A percentile compares a stretch with the other conserved stretches of the same genome.
These are phyloP conservation scores for Epicauta chinensis DNA, from an alignment of 1,140 invertebrate genomes.

Conservation along the genomic window DNA sequence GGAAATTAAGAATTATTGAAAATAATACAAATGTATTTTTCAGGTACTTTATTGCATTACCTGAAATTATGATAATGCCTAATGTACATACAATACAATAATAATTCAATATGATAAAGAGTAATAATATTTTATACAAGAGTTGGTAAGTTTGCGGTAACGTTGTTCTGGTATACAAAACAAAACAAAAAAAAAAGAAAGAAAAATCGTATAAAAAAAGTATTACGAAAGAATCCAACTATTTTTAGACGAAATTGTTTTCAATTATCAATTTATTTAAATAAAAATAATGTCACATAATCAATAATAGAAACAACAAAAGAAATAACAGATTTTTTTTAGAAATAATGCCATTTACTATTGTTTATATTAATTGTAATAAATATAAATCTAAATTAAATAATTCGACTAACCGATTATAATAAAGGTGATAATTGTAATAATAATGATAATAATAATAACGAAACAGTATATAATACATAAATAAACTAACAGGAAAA, in stretches of 20 bases:
- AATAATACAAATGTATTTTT: slow-evolving; percentile 20
- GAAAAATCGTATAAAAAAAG: too few relatives aligned
- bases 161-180: slow-evolving; percentile 20
- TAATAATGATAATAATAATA: slow-evolving; percentile 9
- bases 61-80: slow-evolving; percentile 33
- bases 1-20: background rate
- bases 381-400: background rate
- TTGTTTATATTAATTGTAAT: too few relatives aligned
- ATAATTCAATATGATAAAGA: slow-evolving; percentile 21
- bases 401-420: slow-evolving; percentile 6
- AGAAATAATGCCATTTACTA: too few relatives aligned
- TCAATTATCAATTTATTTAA: too few relatives aligned
- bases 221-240: too few relatives aligned
- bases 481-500: slow-evolving; percentile 15
- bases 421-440: slow-evolving; percentile 1
- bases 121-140: slow-evolving; percentile 26
- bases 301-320: too few relatives aligned
- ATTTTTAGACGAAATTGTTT: too few relatives aligned
- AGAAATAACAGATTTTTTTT: too few relatives aligned
- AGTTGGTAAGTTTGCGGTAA: slow-evolving; percentile 18
- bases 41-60: slow-evolving; percentile 38
- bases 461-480: slow-evolving; percentile 3
- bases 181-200: slow-evolving; percentile 8
- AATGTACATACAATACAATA: slow-evolving; percentile 34
- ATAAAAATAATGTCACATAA: too few relatives aligned